Percentiles rank a stretch among this genome's conserved stretches.
These are phyloP conservation scores for Eurystomus gularis DNA, from an alignment of 2,113 vertebrate species.

Conservation along the genomic window DNA sequence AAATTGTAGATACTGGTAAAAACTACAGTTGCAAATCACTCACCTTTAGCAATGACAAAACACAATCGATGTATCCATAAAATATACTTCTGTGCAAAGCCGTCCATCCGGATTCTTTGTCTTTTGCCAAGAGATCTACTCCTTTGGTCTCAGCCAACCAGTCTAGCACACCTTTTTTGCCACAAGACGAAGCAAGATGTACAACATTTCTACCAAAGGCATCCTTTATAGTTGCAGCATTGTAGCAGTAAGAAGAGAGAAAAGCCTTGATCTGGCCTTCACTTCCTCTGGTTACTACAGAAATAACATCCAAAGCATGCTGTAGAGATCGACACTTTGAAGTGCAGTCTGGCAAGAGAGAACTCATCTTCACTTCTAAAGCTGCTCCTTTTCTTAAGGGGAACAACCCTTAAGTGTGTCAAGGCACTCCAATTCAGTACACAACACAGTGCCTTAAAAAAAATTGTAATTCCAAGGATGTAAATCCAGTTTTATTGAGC, in stretches of 20 bases:
- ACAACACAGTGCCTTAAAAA: constrained; percentile 71
- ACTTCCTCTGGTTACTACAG: constrained; percentile 87
- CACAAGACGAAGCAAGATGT: constrained; percentile 90
- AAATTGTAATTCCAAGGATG: constrained; percentile 67
- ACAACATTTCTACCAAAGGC: constrained; percentile 88
- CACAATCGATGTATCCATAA: constrained; percentile 96
- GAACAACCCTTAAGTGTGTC: constrained; percentile 4
- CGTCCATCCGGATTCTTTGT: constrained; percentile 96
- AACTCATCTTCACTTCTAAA: constrained; percentile 83
- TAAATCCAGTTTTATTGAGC: constrained; percentile 76
- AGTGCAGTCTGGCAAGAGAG: constrained; percentile 85
- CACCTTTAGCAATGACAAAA: constrained; percentile 89
- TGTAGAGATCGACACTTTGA: constrained; percentile 88
- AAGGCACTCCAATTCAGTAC: constrained; percentile 56
- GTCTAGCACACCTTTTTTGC: constrained; percentile 87
- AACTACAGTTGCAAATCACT: not conserved
- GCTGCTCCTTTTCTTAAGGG: constrained; percentile 48
- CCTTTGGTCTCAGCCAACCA: constrained; percentile 89
- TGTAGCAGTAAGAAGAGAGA: constrained; percentile 88
- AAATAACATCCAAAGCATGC: constrained; percentile 89
- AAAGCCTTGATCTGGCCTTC: constrained; percentile 88
- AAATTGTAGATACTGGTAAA: not conserved
- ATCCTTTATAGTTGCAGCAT: constrained; percentile 87
- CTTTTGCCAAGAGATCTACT: constrained; percentile 85
- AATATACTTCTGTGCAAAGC: constrained; percentile 93